These are phyloP conservation scores for Papilio aristodemus DNA, from an alignment of 1,140 invertebrate species.

Conservation along the genomic window DNA sequence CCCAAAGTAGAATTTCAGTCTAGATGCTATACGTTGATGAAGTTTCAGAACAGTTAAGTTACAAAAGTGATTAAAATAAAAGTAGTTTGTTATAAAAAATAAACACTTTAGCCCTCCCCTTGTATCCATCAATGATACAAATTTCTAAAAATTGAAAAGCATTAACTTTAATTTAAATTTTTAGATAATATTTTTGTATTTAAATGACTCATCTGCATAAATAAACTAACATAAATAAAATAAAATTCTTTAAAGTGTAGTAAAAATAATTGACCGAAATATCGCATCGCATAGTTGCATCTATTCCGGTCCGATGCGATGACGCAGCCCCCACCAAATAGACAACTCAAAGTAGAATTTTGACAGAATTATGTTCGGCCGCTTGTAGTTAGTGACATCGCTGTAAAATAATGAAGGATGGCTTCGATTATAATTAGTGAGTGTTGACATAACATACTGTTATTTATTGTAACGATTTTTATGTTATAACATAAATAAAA, in stretches of 20 bases:
- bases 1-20: neutral
- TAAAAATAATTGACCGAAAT: slow-evolving; percentile 23
- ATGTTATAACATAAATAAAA: neutral
- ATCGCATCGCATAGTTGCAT: slow-evolving; percentile 6
- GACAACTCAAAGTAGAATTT: slow-evolving; percentile 14
- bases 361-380: slow-evolving; percentile 18
- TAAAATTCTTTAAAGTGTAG: neutral
- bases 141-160: no score
- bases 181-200: no score
- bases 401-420: slow-evolving; percentile 4
- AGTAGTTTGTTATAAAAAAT: no score
- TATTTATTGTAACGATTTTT: neutral
- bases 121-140: no score
- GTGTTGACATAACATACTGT: neutral
- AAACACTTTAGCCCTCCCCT: no score
- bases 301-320: neutral
- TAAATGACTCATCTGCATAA: no score
- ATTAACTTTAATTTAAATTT: no score
- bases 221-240: neutral
- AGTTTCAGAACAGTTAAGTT: no score
- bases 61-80: no score
- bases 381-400: slow-evolving; percentile 6
- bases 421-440: neutral
- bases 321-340: slow-evolving; percentile 5
- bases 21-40: no score